Conservation (phyloP, 2,113 vertebrate genomes). For the Nesoenas mayeri region DNA sequence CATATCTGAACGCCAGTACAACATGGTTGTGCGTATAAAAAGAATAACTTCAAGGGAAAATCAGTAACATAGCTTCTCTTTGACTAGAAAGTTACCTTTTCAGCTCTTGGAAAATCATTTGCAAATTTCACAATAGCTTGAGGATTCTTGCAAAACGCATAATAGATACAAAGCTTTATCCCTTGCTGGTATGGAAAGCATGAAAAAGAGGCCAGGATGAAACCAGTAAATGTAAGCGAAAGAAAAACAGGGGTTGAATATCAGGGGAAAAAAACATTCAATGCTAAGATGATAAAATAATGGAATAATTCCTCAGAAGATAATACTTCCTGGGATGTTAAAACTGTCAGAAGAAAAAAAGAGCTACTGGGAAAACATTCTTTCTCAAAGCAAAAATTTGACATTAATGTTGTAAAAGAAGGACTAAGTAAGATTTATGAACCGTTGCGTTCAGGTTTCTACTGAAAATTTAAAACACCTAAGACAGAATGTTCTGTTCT, state of each 20-base stretch:
- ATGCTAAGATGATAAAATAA: constrained; percentile 8
- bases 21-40: not conserved
- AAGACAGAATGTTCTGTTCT: not conserved
- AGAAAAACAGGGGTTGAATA: not conserved
- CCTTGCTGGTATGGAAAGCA: not conserved
- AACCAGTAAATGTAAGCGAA: not conserved
- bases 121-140: not conserved
- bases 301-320: constrained; percentile 9
- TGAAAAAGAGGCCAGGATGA: not conserved
- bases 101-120: not conserved
- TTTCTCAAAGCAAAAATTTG: not conserved
- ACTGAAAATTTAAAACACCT: not conserved
- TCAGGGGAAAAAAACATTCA: not conserved
- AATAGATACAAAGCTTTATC: not conserved
- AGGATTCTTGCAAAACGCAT: not conserved
- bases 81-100: not conserved
- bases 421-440: constrained; percentile 8
- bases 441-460: not conserved
- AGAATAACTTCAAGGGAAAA: not conserved
- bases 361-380: not conserved
- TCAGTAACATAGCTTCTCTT: not conserved
- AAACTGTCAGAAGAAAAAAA: constrained; percentile 4
- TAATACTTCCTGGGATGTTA: not conserved
- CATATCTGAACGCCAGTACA: not conserved
- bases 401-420: not conserved